Base-by-base conservation (phyloP, 2,113 vertebrate genomes). In the Silurus asotus region DNA sequence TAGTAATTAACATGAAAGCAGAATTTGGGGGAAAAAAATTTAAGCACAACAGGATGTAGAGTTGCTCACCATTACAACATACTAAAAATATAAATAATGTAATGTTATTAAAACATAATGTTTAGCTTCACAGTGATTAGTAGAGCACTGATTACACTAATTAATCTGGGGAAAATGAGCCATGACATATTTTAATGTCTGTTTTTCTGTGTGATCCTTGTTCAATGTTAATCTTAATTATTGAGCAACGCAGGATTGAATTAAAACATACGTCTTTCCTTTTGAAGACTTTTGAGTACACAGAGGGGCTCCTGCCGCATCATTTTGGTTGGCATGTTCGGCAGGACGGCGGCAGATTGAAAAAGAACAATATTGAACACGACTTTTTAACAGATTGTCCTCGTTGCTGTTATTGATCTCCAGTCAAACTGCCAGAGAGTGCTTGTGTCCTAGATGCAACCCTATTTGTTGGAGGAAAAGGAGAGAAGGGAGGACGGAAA, bases 371-470 rank as follows among this genome's bases (percentile, higher is more conserved):
- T 88, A 89, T 86, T 87, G 86, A 86, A 89, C 83, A 86, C 49
- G 72, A 89, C 84, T 85, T 89, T 70, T 89, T 91, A 61, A 84
- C 88, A 86, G 84, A 76, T 84, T 86, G 76, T 75, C 67, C 81
- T 82, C 84, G 83, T 78, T 70, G 53, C 82, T 76, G 84, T 79
- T 75, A 85, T 76, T 89, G 88, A 91, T 90, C 91, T 91, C 72
- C 85, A 85, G 86, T 90, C 90, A 90, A 88, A 74, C 83, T 84
- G 88, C 86, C 87, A 88, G 83, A 56, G 84, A 65, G 72, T 51
- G 49, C 67, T 37, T 76, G 83, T 76, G 88, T 89, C 91, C 89
- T 91, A 89, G 89, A 90, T 86, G 90, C 82, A 88, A 88, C 81
- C 88, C 91, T 90, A 90, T 90, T 90, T 90, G 70, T 70, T 88